A percentile compares a stretch with the other conserved stretches of the same genome.
These are phyloP conservation scores for Drosophila albomicans DNA, from an alignment of 1,140 invertebrate species.

Conservation along the genomic window DNA sequence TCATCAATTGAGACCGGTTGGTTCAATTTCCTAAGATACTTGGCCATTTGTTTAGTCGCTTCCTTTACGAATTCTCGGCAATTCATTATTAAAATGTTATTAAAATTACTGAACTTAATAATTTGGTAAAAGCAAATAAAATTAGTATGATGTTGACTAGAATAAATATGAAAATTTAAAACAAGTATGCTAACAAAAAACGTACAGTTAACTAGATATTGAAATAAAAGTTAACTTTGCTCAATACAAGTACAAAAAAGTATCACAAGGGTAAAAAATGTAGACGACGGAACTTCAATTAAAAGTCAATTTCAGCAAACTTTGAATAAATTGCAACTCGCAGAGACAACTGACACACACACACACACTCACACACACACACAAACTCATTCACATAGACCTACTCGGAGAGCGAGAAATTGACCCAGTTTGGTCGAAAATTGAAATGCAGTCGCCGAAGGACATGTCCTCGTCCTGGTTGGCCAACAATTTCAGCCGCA, in stretches of 20 bases:
- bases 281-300: conserved; percentile 24
- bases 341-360: conserved; percentile 15
- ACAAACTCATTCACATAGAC: background rate
- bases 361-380: background rate
- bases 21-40: background rate
- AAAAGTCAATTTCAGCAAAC: conserved; percentile 22
- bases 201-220: no score
- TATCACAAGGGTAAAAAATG: background rate
- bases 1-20: background rate
- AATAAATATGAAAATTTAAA: no score
- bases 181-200: no score
- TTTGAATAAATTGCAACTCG: conserved; percentile 25
- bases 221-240: no score
- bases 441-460: conserved; percentile 60
- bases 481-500: conserved; percentile 23
- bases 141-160: no score
- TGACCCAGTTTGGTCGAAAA: conserved; percentile 52
- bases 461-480: conserved; percentile 54
- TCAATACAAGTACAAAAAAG: no score
- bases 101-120: no score
- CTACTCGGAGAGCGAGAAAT: background rate
- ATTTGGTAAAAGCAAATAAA: no score
- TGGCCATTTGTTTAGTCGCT: background rate
- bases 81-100: background rate
- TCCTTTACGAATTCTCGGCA: background rate